Conservation (phyloP, 2,797 vertebrate genomes). For the Gymnothorax reevesii region DNA sequence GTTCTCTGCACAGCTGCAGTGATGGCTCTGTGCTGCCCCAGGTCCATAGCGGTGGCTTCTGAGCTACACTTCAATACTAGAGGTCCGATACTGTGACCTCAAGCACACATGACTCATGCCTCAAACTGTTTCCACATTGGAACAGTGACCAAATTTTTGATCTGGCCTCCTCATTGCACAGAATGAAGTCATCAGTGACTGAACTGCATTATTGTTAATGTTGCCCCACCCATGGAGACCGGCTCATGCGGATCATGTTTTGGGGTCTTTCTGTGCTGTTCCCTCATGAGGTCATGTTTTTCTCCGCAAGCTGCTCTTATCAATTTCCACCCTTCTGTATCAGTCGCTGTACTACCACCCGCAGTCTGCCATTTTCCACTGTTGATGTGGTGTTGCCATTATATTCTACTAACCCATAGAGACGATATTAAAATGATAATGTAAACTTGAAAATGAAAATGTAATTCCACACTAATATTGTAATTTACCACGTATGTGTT, state of each 20-base stretch:
- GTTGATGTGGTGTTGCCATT: slow-evolving; percentile 25
- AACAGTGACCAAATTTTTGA: not conserved
- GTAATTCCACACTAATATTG: too few relatives aligned
- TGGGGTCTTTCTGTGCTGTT: not conserved
- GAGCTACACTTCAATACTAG: not conserved
- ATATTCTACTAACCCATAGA: slow-evolving; percentile 28
- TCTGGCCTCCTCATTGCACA: not conserved
- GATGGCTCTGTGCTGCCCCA: not conserved
- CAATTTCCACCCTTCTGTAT: not conserved
- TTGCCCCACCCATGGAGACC: not conserved
- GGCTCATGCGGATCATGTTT: not conserved
- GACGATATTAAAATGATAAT: too few relatives aligned
- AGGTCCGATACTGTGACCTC: not conserved
- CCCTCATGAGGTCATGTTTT: not conserved
- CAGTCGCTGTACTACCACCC: slow-evolving; percentile 13
- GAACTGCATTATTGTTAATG: not conserved
- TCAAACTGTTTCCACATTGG: not conserved
- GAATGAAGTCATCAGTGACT: not conserved
- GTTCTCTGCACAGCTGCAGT: not conserved
- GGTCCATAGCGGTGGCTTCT: not conserved
- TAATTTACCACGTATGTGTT: too few relatives aligned
- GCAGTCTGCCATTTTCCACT: not conserved
- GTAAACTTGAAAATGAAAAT: too few relatives aligned
- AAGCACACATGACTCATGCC: not conserved
- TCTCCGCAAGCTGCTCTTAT: not conserved